phyloP scores from a whole-genome alignment of 2,113 vertebrate species.

The Aegotheles bennettii region DNA sequence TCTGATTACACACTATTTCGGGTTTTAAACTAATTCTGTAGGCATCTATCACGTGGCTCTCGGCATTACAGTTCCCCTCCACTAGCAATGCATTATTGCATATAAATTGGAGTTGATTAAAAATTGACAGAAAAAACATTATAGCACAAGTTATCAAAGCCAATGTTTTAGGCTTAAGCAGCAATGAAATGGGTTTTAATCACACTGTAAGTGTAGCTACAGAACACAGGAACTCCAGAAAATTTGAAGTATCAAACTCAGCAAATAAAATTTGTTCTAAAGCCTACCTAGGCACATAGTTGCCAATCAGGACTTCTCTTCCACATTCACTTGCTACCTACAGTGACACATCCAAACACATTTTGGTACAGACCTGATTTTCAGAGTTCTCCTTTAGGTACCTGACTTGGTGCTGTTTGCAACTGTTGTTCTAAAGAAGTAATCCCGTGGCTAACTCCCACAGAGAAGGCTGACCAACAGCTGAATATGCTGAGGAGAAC shows the following conservation, averaged over 20 bases:
- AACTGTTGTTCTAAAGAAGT: not conserved
- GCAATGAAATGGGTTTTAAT: not conserved
- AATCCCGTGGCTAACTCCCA: not conserved
- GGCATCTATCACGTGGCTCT: not conserved
- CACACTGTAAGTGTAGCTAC: not conserved
- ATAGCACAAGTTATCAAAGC: not conserved
- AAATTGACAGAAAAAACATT: not conserved
- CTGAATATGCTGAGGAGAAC: not conserved
- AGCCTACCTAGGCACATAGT: not conserved
- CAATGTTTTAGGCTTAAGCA: not conserved
- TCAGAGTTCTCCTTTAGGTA: not conserved
- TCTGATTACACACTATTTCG: not conserved
- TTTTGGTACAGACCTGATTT: not conserved
- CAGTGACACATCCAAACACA: not conserved
- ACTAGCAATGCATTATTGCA: not conserved
- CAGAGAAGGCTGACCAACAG: not conserved
- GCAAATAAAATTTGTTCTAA: not conserved
- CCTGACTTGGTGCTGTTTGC: not conserved
- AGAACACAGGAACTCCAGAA: not conserved
- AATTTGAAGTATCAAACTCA: not conserved
- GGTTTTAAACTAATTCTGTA: conserved; percentile 18
- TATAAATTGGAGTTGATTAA: not conserved
- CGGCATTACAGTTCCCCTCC: not conserved
- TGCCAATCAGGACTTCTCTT: not conserved
- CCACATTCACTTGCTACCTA: not conserved